Percentiles rank a stretch among this genome's conserved stretches.
phyloP scores from a whole-genome alignment of 2,113 vertebrate species.

The Neodontobutis hainanensis region DNA sequence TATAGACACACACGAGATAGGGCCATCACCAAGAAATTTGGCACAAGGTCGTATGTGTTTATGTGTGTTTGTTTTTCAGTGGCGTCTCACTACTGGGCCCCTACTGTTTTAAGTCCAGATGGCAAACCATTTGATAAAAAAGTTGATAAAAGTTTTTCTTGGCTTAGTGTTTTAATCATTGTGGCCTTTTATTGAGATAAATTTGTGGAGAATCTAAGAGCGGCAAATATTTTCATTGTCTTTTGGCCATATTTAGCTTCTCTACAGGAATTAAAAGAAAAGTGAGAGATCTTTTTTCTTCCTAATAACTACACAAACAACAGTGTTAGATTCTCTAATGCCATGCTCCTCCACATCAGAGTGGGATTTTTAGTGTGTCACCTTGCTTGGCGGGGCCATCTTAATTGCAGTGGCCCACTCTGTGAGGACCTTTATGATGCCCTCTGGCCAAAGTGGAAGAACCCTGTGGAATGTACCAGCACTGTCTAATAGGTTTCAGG shows the following conservation, averaged over 20 bases:
- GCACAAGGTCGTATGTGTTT: constrained; percentile 70
- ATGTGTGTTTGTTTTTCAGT: constrained; percentile 75
- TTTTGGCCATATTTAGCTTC: constrained; percentile 19
- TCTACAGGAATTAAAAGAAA: constrained; percentile 12
- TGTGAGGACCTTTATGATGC: constrained; percentile 79
- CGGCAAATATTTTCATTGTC: constrained; percentile 13
- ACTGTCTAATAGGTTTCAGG: constrained; percentile 83
- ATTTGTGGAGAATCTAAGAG: constrained; percentile 19
- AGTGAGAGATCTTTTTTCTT: constrained; percentile 25
- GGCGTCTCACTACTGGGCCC: constrained; percentile 72
- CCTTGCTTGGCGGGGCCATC: constrained; percentile 62
- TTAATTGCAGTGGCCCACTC: constrained; percentile 58
- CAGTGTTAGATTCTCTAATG: neutral
- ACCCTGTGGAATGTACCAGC: constrained; percentile 82
- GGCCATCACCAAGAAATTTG: constrained; percentile 71
- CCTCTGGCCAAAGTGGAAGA: constrained; percentile 78
- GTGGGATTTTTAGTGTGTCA: constrained; percentile 57
- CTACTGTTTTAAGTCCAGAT: constrained; percentile 78
- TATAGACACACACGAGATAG: constrained; percentile 46
- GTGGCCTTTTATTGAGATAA: constrained; percentile 47
- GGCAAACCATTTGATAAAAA: constrained; percentile 76
- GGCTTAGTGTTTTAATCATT: constrained; percentile 65
- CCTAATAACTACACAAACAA: constrained; percentile 18
- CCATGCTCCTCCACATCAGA: constrained; percentile 32
- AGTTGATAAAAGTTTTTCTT: constrained; percentile 71